A percentile compares a stretch with the other conserved stretches of the same genome.
Conservation (phyloP, 2,797 vertebrate genomes). For the Sebastes miniatus region DNA sequence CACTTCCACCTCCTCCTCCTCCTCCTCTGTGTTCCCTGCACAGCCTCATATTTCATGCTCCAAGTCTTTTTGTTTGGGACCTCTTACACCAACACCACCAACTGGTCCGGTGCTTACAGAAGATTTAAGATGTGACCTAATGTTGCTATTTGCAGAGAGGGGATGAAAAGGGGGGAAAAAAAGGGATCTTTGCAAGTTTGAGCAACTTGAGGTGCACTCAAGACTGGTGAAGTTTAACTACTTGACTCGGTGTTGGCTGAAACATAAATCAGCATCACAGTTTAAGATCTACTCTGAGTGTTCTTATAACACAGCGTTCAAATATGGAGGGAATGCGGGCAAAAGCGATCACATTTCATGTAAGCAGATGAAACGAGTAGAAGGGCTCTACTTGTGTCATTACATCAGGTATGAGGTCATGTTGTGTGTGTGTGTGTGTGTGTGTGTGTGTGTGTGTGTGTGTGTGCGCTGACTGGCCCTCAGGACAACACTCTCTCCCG, state of each 20-base stretch:
- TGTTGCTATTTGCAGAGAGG: conserved; percentile 52
- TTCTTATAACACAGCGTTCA: not conserved
- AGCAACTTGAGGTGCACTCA: not conserved
- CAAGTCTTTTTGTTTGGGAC: conserved; percentile 58
- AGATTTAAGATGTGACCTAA: conserved; percentile 60
- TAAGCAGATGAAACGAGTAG: conserved; percentile 17
- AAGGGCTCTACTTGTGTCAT: conserved; percentile 18
- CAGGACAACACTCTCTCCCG: conserved; percentile 73
- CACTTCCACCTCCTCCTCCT: conserved; percentile 6
- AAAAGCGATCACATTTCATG: not conserved
- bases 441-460: conserved; percentile 3
- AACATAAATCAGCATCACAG: conserved; percentile 32
- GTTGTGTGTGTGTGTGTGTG: conserved; percentile 19
- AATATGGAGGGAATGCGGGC: not conserved
- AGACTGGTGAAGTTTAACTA: conserved; percentile 25
- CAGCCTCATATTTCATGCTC: conserved; percentile 74
- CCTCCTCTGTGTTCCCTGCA: conserved; percentile 25
- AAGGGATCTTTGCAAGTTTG: conserved; percentile 8
- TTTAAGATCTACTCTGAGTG: not conserved
- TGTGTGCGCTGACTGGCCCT: conserved; percentile 27
- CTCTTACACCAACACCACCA: conserved; percentile 43
- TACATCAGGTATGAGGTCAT: conserved; percentile 57
- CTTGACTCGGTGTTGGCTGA: conserved; percentile 7
- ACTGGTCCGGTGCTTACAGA: conserved; percentile 28
- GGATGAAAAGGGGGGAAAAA: not conserved